Conservation (phyloP, 2,888 invertebrate species). For the Ophion ventricosus region DNA sequence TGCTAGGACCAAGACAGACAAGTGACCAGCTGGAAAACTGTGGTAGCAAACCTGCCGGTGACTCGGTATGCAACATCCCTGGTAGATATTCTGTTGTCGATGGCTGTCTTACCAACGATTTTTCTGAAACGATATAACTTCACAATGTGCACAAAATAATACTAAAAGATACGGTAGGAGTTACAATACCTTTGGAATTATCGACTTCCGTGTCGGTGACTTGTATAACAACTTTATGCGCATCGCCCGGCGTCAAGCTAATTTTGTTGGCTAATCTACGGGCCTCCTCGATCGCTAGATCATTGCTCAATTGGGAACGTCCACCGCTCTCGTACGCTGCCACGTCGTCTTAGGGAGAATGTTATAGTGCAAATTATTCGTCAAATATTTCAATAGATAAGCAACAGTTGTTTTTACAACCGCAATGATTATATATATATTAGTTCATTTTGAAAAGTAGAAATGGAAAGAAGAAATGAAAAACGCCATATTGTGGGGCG, state of each 20-base stretch:
- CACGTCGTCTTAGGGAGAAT: conserved; percentile 74
- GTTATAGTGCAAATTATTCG: conserved; percentile 6
- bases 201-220: conserved; percentile 82
- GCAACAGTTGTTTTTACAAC: background rate
- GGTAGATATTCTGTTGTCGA: conserved; percentile 96
- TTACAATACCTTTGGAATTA: conserved; percentile 80
- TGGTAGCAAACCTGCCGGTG: conserved; percentile 91
- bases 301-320: conserved; percentile 78
- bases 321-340: conserved; percentile 80
- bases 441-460: no score
- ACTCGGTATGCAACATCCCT: conserved; percentile 93
- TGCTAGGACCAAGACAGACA: conserved; percentile 94
- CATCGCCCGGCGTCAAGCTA: conserved; percentile 78
- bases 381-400: background rate
- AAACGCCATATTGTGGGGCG: no score
- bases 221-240: conserved; percentile 83
- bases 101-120: conserved; percentile 87
- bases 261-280: conserved; percentile 78
- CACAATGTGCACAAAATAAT: background rate
- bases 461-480: background rate
- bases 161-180: background rate
- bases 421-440: background rate
- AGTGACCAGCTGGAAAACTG: conserved; percentile 96
- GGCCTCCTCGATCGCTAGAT: conserved; percentile 74
- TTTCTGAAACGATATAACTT: conserved; percentile 82